A percentile compares a stretch with the other conserved stretches of the same genome.
phyloP scores from a whole-genome alignment of 2,797 vertebrate species.

The Peromyscus eremicus region DNA sequence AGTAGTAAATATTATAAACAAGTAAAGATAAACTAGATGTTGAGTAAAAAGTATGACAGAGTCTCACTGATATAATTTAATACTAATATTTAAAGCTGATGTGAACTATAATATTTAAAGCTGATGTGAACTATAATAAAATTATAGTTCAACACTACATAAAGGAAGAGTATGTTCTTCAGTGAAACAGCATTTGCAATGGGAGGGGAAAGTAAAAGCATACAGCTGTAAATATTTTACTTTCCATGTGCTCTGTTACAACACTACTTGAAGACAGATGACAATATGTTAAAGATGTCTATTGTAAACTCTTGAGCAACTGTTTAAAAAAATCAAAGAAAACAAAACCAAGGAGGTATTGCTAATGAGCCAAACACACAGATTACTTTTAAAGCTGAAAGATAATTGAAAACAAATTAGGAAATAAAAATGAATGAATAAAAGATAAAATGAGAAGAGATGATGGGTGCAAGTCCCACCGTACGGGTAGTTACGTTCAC shows the following conservation, averaged over 20 bases:
- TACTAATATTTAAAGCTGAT: conserved; percentile 10
- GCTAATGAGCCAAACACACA: not conserved
- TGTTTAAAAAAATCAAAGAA: conserved; percentile 8
- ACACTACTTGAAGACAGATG: not conserved
- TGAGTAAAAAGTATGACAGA: not conserved
- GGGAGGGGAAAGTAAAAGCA: not conserved
- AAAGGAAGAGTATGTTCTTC: not conserved
- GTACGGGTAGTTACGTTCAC: not conserved
- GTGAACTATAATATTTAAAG: conserved; percentile 34
- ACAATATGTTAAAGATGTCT: not conserved
- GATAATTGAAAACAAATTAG: conserved; percentile 15
- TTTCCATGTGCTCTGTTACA: not conserved
- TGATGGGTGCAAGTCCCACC: not conserved
- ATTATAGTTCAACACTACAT: not conserved
- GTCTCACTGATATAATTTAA: not conserved
- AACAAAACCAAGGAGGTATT: not conserved
- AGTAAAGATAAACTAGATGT: not conserved
- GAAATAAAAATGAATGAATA: not conserved
- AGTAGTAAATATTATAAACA: not conserved
- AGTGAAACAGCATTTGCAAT: conserved; percentile 8
- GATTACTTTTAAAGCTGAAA: conserved; percentile 40
- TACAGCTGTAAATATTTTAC: not conserved
- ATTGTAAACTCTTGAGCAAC: conserved; percentile 11
- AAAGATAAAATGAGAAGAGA: not conserved
- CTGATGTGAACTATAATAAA: not conserved